These are phyloP conservation scores for Baryphthengus martii DNA, from an alignment of 2,113 vertebrate species.

Conservation along the genomic window DNA sequence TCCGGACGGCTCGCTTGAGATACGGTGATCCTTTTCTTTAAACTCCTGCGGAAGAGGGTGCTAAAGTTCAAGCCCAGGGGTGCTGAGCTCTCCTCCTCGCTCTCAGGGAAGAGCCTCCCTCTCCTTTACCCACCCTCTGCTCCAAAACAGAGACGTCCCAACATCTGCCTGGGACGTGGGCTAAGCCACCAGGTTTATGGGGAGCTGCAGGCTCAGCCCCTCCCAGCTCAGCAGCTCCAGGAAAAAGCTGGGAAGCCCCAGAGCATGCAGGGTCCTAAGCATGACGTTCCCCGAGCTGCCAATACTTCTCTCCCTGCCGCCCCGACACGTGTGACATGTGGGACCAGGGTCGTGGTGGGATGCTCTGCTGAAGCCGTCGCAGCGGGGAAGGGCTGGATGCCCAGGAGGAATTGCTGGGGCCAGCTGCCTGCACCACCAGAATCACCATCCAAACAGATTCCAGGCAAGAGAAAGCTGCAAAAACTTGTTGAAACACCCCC, in stretches of 20 bases:
- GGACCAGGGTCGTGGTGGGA: background rate
- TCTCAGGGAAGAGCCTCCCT: background rate
- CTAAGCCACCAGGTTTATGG: conserved; percentile 65
- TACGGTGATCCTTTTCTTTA: background rate
- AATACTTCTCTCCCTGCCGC: background rate
- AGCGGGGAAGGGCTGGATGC: background rate
- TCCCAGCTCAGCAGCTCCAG: conserved; percentile 54
- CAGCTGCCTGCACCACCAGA: fast-evolving
- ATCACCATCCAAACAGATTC: background rate
- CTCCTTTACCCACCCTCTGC: background rate
- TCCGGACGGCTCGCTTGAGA: background rate
- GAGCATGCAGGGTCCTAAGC: conserved; percentile 32
- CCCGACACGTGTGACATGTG: background rate
- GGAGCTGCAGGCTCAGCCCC: conserved; percentile 51
- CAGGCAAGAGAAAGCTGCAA: background rate
- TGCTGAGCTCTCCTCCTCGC: background rate
- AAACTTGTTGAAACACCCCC: background rate
- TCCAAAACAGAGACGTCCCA: background rate
- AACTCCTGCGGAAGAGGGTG: conserved; percentile 46
- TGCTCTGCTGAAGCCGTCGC: background rate
- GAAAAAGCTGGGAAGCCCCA: conserved; percentile 34
- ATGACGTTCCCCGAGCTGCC: background rate
- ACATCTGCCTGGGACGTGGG: conserved; percentile 57
- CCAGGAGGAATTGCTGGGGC: background rate
- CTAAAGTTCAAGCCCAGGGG: conserved; percentile 43